phyloP scores from a whole-genome alignment of 2,797 vertebrate genomes.

The Naso thynnoides region DNA sequence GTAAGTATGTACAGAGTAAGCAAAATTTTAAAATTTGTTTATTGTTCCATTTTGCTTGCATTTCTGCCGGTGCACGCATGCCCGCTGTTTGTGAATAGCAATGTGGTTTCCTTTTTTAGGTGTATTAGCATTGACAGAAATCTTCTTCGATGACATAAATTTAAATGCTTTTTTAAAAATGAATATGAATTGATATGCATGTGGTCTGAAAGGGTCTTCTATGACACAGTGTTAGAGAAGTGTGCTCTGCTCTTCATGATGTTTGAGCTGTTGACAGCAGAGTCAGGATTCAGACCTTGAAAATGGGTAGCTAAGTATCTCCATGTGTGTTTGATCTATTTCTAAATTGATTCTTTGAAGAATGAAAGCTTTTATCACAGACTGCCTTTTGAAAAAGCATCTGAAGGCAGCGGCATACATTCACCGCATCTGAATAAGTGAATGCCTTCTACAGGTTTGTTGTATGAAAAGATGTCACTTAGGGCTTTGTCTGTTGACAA shows the following conservation, averaged over 20 bases:
- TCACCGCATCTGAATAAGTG: constrained; percentile 47
- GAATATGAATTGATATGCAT: no score
- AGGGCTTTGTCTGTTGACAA: constrained; percentile 54
- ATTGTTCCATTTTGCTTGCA: no score
- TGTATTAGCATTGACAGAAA: no score
- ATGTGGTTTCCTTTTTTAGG: no score
- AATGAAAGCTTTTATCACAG: constrained; percentile 59
- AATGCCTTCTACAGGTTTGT: constrained; percentile 37
- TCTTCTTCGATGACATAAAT: no score
- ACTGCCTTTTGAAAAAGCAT: constrained; percentile 54
- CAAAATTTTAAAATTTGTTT: no score
- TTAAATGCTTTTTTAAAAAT: no score
- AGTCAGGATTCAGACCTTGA: constrained; percentile 56
- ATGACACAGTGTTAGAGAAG: constrained; percentile 20
- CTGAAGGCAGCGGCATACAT: constrained; percentile 45
- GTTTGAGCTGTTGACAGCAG: constrained; percentile 27
- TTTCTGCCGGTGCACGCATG: no score
- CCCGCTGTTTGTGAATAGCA: no score
- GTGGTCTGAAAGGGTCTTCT: constrained; percentile 24
- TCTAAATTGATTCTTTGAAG: constrained; percentile 62
- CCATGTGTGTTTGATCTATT: constrained; percentile 60
- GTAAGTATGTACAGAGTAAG: no score
- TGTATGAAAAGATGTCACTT: constrained; percentile 49
- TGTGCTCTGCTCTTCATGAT: constrained; percentile 16
- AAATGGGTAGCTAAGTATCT: constrained; percentile 52